Percentiles rank a stretch among this genome's conserved stretches.
These are phyloP conservation scores for Philypnodon macrostomus DNA, from an alignment of 2,797 vertebrate genomes.

Conservation along the genomic window DNA sequence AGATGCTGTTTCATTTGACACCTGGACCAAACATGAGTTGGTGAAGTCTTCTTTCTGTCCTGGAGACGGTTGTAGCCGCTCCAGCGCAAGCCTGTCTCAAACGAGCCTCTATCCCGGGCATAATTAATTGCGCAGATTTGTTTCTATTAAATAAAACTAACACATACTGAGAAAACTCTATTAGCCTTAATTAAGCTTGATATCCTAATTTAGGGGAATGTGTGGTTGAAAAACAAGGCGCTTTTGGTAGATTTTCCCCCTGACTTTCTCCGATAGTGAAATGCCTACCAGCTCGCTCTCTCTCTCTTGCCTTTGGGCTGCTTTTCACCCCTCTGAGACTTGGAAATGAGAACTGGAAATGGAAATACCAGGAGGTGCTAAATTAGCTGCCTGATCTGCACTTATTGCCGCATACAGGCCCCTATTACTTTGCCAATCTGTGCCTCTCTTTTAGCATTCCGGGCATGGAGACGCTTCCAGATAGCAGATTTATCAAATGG, in stretches of 20 bases:
- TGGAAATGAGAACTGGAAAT: constrained; percentile 99
- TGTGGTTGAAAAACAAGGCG: constrained; percentile 97
- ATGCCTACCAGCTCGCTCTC: constrained; percentile 83
- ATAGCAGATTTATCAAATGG: constrained; percentile 99
- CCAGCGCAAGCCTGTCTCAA: constrained; percentile 73
- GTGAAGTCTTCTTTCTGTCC: constrained; percentile 39
- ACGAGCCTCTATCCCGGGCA: constrained; percentile 94
- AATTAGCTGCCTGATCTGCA: constrained; percentile 99
- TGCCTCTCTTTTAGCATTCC: constrained; percentile 97
- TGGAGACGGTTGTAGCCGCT: constrained; percentile 45
- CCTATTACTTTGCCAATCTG: constrained; percentile 96
- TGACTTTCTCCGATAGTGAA: constrained; percentile 84
- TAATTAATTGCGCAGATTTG: constrained; percentile 99
- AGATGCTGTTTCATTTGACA: neutral
- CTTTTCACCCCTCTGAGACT: constrained; percentile 96
- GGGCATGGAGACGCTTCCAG: constrained; percentile 95
- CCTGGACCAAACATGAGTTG: constrained; percentile 22
- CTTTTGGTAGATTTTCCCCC: constrained; percentile 77
- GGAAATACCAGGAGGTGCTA: constrained; percentile 99
- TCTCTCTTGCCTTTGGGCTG: constrained; percentile 98
- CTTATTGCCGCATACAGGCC: constrained; percentile 98
- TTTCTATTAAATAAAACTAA: constrained; percentile 99
- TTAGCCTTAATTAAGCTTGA: constrained; percentile 99
- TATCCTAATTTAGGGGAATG: constrained; percentile 99
- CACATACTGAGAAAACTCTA: constrained; percentile 99